Evolutionary conservation across 2,888 invertebrate genomes (phyloP), one percentile per base, ranked within the genome.

Genomic region (Ectropis crepuscularia): DNA sequence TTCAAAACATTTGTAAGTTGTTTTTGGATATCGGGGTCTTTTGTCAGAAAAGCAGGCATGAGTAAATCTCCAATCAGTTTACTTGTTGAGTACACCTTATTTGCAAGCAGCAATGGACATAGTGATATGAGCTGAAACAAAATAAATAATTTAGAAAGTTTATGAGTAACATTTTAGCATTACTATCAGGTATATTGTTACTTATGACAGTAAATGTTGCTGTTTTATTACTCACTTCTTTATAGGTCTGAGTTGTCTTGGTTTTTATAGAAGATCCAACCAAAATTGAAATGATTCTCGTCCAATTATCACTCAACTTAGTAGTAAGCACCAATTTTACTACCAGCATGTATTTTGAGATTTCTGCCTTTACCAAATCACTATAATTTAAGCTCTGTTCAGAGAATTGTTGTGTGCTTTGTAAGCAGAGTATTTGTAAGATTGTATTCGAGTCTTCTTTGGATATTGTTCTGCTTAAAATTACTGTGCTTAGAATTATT

Each of bases 21-120:
- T 54, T 73, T 79, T 64, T 90, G 89, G n/a, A 87, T 53, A 5
- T 76, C 76, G 49, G 64, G 42, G 48, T 89, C 77, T 74, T 88
- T 91, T 28, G 80, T 81, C 11, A 88, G 74, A 57, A 92, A 85
- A 2, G 86, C 87, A 62, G 92, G 90, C 78, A 92, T 85, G 8
- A 93, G 72, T 54, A 91, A 75, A 39, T 92, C 90, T 28, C 86
- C 87, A 47, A 93, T 87, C 7, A 92, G 68, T 74, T 88, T 91
- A 67, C 90, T 88, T 46, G 86, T 78, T 39, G 89, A 83, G 45
- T 78, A 75, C 6, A 81, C 75, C 75, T 88, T 88, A 63, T 80
- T 89, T 45, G 86, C 49, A 36, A 91, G 65, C 8, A 93, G 61
- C 16, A 91, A 75, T 38, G 90, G 88, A 65, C 84, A 83, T 41